These are phyloP conservation scores for Pandion haliaetus DNA, from an alignment of 2,113 vertebrate genomes.

Conservation along the genomic window DNA sequence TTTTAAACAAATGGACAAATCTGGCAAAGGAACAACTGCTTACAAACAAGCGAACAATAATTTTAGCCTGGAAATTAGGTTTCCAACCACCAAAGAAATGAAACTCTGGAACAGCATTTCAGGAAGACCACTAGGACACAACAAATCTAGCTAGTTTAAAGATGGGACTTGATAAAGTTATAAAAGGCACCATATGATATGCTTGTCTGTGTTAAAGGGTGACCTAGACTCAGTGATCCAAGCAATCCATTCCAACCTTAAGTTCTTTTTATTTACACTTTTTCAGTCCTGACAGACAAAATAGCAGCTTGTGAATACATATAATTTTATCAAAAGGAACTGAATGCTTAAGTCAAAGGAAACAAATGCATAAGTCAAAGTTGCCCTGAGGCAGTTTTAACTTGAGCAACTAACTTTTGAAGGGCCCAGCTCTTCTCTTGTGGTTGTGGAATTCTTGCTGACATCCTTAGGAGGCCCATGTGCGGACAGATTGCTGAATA, in stretches of 20 bases:
- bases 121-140: neutral
- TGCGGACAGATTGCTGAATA: constrained; percentile 34
- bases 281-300: constrained; percentile 10
- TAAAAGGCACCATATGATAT: neutral
- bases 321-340: constrained; percentile 18
- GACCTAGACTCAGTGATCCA: neutral
- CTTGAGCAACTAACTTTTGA: constrained; percentile 20
- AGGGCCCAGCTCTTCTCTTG: constrained; percentile 28
- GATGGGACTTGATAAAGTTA: neutral
- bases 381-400: neutral
- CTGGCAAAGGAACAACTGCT: neutral
- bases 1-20: neutral
- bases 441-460: constrained; percentile 47
- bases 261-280: neutral
- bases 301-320: neutral
- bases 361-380: neutral
- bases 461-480: constrained; percentile 36
- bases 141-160: neutral
- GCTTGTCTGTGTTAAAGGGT: neutral
- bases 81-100: neutral
- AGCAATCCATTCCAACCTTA: neutral
- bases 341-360: neutral
- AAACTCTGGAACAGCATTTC: neutral
- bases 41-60: neutral
- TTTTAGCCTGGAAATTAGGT: neutral